Evolutionary conservation across 2,888 invertebrate species (phyloP).

Genomic region (Cerastis rubricosa): DNA sequence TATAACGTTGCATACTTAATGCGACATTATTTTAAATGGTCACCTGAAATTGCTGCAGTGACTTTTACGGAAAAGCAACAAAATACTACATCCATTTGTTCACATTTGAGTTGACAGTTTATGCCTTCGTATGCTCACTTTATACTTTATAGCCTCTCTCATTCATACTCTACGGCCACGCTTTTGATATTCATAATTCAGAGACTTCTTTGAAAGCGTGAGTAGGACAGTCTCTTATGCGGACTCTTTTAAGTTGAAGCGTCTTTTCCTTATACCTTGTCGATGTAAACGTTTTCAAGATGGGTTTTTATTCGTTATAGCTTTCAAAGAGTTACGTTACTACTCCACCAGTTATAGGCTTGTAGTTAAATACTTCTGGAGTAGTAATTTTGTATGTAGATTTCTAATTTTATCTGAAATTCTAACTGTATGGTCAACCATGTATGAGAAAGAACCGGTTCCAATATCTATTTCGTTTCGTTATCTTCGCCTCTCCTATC

Average conservation of each 20-base stretch:
- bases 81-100: conserved; percentile 38
- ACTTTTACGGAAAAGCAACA: conserved; percentile 26
- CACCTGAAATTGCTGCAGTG: conserved; percentile 15
- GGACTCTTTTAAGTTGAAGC: conserved; percentile 25
- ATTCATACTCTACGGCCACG: conserved; percentile 38
- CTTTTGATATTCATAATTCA: conserved; percentile 61
- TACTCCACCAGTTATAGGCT: not conserved
- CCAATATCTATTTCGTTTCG: conserved; percentile 7
- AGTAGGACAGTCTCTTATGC: conserved; percentile 50
- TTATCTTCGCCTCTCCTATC: conserved; percentile 5
- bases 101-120: conserved; percentile 38
- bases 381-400: not conserved
- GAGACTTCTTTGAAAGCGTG: conserved; percentile 49
- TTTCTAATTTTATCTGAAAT: conserved; percentile 12
- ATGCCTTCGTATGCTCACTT: conserved; percentile 15
- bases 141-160: conserved; percentile 52
- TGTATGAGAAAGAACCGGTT: conserved; percentile 8
- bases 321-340: not conserved
- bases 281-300: conserved; percentile 26
- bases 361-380: too few relatives aligned
- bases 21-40: conserved; percentile 34
- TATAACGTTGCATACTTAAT: conserved; percentile 28
- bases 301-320: conserved; percentile 9
- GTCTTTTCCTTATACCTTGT: conserved; percentile 18
- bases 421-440: not conserved